A percentile compares a stretch with the other conserved stretches of the same genome.
phyloP scores from a whole-genome alignment of 2,113 vertebrate genomes.

The Lepidiolamprologus cunningtoni region DNA sequence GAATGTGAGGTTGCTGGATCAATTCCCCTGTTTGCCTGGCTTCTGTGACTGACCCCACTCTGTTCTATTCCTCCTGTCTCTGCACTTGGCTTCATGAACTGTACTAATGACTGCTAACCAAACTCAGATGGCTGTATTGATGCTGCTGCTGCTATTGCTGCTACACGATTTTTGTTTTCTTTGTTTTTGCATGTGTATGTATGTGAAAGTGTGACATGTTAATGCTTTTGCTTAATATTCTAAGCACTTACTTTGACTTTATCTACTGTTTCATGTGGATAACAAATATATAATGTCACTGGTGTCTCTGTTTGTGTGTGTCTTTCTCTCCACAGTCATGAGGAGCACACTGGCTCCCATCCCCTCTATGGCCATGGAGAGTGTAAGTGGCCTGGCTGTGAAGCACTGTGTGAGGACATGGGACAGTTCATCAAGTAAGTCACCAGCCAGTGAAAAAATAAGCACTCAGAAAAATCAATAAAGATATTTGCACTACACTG shows the following conservation, averaged over 20 bases:
- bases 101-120: slow-evolving; percentile 55
- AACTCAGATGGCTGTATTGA: slow-evolving; percentile 46
- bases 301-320: neutral
- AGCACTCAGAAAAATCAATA: neutral
- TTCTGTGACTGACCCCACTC: slow-evolving; percentile 64
- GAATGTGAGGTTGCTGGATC: slow-evolving; percentile 57
- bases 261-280: neutral
- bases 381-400: slow-evolving; percentile 98
- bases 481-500: neutral
- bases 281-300: neutral
- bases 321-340: slow-evolving; percentile 69
- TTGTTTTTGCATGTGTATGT: slow-evolving; percentile 1
- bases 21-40: slow-evolving; percentile 53
- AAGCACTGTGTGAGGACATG: slow-evolving; percentile 98
- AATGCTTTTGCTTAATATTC: neutral
- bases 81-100: slow-evolving; percentile 52
- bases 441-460: neutral
- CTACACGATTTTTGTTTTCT: neutral
- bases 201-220: neutral
- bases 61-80: slow-evolving; percentile 39
- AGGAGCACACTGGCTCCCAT: slow-evolving; percentile 88
- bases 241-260: neutral
- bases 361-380: slow-evolving; percentile 96
- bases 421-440: slow-evolving; percentile 97
- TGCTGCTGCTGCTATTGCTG: neutral